Evolutionary conservation across 2,888 invertebrate genomes (phyloP).

Genomic region (Zygaena filipendulae): DNA sequence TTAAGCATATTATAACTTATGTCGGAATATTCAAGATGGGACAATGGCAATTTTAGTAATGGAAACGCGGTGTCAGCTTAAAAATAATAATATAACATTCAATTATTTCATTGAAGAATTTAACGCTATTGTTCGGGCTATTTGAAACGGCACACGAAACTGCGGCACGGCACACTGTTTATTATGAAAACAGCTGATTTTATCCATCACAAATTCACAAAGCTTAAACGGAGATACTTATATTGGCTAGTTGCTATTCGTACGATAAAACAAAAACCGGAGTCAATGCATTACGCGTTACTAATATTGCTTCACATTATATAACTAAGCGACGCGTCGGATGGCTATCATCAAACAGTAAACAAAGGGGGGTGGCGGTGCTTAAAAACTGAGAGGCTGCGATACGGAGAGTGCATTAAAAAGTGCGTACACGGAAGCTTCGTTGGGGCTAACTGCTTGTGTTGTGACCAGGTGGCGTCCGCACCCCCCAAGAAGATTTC

Average conservation of each 20-base stretch:
- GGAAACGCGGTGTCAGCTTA: slow-evolving; percentile 51
- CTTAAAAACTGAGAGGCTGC: slow-evolving; percentile 55
- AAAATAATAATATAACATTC: slow-evolving; percentile 26
- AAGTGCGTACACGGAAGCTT: no score
- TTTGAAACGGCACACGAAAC: slow-evolving; percentile 34
- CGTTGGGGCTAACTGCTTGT: slow-evolving; percentile 65
- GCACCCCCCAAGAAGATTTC: slow-evolving; percentile 86
- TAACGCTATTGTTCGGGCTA: slow-evolving; percentile 52
- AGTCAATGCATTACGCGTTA: slow-evolving; percentile 29
- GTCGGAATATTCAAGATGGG: slow-evolving; percentile 46
- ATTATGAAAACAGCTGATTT: slow-evolving; percentile 31
- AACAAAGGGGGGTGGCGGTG: slow-evolving; percentile 63
- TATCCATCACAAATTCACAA: slow-evolving; percentile 32
- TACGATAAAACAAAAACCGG: slow-evolving; percentile 31
- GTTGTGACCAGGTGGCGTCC: slow-evolving; percentile 77
- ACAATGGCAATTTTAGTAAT: slow-evolving; percentile 59
- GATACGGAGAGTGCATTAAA: slow-evolving; percentile 66
- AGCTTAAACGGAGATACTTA: slow-evolving; percentile 33
- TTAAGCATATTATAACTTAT: no score
- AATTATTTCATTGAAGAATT: slow-evolving; percentile 54
- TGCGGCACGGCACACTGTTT: slow-evolving; percentile 22
- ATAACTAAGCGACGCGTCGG: slow-evolving; percentile 46
- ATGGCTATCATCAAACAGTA: slow-evolving; percentile 44
- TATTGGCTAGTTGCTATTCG: no score
- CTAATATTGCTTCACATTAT: slow-evolving; percentile 57